phyloP scores from a whole-genome alignment of 2,797 vertebrate species.

The Micropoecilia bifurca region DNA sequence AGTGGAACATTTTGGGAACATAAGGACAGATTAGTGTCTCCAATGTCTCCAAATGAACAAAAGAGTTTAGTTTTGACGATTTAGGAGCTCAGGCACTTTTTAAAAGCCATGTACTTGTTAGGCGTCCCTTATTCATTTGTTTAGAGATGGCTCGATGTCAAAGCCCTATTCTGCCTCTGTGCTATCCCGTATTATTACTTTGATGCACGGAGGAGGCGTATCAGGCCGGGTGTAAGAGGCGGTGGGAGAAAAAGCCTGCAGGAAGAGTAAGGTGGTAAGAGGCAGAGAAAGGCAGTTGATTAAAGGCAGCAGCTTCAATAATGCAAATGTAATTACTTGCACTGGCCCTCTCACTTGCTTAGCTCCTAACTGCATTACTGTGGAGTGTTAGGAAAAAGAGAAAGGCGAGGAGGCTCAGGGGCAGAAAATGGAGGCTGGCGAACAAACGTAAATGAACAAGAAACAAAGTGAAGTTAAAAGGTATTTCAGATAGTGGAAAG shows the following conservation, averaged over 20 bases:
- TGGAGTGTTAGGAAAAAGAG: conserved; percentile 30
- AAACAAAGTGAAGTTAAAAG: conserved; percentile 7
- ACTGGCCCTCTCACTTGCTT: conserved; percentile 67
- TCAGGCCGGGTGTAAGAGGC: background rate
- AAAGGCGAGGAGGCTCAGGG: conserved; percentile 14
- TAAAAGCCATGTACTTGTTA: background rate
- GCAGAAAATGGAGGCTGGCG: conserved; percentile 13
- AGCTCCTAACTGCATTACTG: conserved; percentile 69
- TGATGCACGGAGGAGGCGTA: background rate
- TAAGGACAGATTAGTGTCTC: background rate
- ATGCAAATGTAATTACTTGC: conserved; percentile 82
- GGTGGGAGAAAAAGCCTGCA: conserved; percentile 11
- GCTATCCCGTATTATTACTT: background rate
- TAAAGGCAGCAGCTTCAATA: conserved; percentile 79
- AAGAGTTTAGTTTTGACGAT: background rate
- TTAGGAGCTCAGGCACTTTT: background rate
- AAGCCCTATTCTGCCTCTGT: background rate
- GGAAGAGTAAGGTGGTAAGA: conserved; percentile 21
- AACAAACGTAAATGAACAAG: conserved; percentile 20
- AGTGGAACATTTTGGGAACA: background rate
- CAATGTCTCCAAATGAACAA: background rate
- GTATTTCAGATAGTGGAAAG: conserved; percentile 8
- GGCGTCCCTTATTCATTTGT: background rate
- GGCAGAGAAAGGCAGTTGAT: conserved; percentile 63
- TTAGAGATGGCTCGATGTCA: background rate